Percentiles rank a stretch among this genome's conserved stretches.
phyloP scores from a whole-genome alignment of 2,888 invertebrate species.

The Bhutanitis thaidina region DNA sequence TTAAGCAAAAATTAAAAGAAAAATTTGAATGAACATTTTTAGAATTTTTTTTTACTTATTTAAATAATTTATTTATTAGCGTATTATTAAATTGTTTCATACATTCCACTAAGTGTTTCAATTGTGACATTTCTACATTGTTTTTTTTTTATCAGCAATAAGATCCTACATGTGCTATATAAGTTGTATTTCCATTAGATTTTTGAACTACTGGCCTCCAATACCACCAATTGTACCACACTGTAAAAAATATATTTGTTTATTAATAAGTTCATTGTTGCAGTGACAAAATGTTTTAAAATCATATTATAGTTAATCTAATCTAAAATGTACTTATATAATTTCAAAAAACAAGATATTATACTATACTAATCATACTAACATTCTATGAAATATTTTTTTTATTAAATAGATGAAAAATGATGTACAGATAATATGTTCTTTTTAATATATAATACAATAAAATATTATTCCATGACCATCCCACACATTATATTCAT shows the following conservation, averaged over 20 bases:
- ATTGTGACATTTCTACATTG: neutral
- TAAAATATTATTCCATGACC: no score
- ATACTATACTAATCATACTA: no score
- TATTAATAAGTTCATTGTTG: no score
- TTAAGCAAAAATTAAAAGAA: conserved; percentile 88
- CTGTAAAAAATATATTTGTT: conserved; percentile 69
- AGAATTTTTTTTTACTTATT: conserved; percentile 50
- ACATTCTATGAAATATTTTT: no score
- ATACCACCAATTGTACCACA: conserved; percentile 92
- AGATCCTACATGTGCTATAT: conserved; percentile 85
- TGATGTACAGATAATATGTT: no score
- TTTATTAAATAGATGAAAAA: no score
- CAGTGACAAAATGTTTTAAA: no score
- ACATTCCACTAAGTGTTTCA: conserved; percentile 44
- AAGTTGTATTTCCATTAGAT: conserved; percentile 78
- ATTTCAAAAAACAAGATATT: no score
- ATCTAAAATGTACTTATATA: no score
- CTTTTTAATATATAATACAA: no score
- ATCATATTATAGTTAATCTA: no score
- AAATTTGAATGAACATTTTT: conserved; percentile 84
- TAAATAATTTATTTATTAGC: conserved; percentile 20
- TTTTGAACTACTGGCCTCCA: conserved; percentile 85
- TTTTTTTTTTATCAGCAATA: conserved; percentile 77
- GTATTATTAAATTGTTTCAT: conserved; percentile 42
- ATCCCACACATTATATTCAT: no score